A percentile compares a stretch with the other conserved stretches of the same genome.
These are phyloP conservation scores for Petaurus breviceps DNA, from an alignment of 2,113 vertebrate species.

Conservation along the genomic window DNA sequence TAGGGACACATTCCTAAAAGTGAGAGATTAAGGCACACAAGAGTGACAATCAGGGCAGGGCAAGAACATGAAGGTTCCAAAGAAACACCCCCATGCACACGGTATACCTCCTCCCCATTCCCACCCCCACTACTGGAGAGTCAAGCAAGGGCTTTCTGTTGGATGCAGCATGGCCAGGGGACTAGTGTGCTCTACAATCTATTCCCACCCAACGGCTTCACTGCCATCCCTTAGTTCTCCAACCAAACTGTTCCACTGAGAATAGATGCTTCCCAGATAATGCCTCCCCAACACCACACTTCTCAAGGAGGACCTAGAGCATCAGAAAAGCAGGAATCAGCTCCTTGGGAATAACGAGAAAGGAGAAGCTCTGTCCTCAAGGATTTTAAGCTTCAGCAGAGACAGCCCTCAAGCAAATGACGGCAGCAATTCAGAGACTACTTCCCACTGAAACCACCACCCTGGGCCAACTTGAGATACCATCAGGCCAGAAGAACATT, in stretches of 20 bases:
- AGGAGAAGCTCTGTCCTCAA: not conserved
- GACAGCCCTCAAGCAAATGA: not conserved
- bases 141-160: not conserved
- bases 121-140: not conserved
- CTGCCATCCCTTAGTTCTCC: not conserved
- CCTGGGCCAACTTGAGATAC: not conserved
- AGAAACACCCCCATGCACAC: not conserved
- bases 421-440: not conserved
- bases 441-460: not conserved
- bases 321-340: not conserved
- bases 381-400: not conserved
- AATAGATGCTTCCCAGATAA: not conserved
- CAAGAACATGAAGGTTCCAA: not conserved
- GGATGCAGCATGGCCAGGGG: not conserved
- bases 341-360: not conserved
- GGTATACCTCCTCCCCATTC: no score
- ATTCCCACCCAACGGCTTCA: not conserved
- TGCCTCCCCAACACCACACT: not conserved
- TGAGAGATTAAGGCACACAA: conserved; percentile 45
- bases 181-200: not conserved
- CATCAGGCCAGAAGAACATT: not conserved
- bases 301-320: not conserved
- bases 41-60: not conserved
- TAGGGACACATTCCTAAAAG: not conserved
- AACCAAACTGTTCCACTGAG: conserved; percentile 14